Conservation (phyloP, 2,113 vertebrate genomes). For the Rhinoderma darwinii region DNA sequence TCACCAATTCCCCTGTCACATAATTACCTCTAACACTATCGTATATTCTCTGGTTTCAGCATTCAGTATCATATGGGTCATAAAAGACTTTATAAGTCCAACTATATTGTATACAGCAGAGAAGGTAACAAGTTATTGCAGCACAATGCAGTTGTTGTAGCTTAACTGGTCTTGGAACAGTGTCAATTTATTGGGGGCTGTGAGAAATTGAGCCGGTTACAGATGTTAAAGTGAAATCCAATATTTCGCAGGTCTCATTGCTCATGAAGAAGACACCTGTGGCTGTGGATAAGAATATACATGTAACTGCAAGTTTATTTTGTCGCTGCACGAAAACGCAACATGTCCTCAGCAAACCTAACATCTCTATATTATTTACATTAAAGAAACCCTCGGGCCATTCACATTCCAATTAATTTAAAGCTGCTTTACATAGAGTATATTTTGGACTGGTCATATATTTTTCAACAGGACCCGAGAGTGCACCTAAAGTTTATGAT, state of each 20-base stretch:
- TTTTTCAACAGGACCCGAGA: not conserved
- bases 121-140: constrained; percentile 19
- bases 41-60: not conserved
- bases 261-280: constrained; percentile 26
- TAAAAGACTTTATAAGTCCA: not conserved
- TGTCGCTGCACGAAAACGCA: not conserved
- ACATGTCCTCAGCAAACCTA: not conserved
- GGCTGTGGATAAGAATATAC: constrained; percentile 12
- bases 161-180: constrained; percentile 19
- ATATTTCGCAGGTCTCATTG: constrained; percentile 21
- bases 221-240: constrained; percentile 22
- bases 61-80: not conserved
- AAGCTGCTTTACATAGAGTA: not conserved
- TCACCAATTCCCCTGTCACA: constrained; percentile 10
- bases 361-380: not conserved
- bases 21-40: constrained; percentile 17
- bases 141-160: constrained; percentile 32
- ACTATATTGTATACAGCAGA: not conserved
- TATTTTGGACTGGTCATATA: not conserved
- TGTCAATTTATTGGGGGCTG: constrained; percentile 34
- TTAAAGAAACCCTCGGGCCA: not conserved
- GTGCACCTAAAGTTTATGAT: not conserved
- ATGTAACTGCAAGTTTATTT: not conserved
- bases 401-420: not conserved
- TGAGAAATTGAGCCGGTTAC: constrained; percentile 18